phyloP scores from a whole-genome alignment of 23 tunicate genomes.

The Ascidia mentula region DNA sequence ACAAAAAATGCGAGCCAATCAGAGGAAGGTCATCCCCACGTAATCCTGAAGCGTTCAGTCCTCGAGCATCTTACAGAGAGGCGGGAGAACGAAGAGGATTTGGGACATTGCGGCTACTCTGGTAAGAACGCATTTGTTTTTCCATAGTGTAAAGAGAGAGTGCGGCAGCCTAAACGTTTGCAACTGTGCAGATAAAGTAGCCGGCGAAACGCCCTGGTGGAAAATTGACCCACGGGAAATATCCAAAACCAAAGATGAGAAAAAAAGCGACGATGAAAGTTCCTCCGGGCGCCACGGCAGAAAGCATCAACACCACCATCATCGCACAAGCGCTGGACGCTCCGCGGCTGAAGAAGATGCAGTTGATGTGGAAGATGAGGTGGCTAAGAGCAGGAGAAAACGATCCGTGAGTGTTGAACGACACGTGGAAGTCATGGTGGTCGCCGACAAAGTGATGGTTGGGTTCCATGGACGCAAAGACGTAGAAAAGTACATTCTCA shows the following conservation, averaged over 20 bases:
- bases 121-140: conserved; percentile 21
- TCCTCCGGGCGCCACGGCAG: conserved; percentile 4
- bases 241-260: background rate
- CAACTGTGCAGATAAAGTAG: conserved; percentile 37
- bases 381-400: conserved; percentile 36
- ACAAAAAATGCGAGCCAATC: conserved; percentile 30
- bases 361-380: conserved; percentile 3
- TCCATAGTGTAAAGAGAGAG: background rate
- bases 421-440: conserved; percentile 90
- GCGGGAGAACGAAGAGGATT: conserved; percentile 61
- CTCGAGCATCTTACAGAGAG: conserved; percentile 46
- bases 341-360: conserved; percentile 14
- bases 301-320: conserved; percentile 50
- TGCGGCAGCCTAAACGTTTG: no score
- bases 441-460: conserved; percentile 94
- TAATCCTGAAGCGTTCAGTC: conserved; percentile 69
- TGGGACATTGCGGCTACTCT: conserved; percentile 69
- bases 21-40: conserved; percentile 79
- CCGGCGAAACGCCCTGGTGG: conserved; percentile 82
- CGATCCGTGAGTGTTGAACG: conserved; percentile 77
- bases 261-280: background rate
- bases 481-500: conserved; percentile 87
- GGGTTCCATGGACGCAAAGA: conserved; percentile 85
- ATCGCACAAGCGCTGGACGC: conserved; percentile 74
- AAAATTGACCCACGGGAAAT: conserved; percentile 42